Conservation (phyloP, 2,888 invertebrate genomes). For the Cryptus armator region DNA sequence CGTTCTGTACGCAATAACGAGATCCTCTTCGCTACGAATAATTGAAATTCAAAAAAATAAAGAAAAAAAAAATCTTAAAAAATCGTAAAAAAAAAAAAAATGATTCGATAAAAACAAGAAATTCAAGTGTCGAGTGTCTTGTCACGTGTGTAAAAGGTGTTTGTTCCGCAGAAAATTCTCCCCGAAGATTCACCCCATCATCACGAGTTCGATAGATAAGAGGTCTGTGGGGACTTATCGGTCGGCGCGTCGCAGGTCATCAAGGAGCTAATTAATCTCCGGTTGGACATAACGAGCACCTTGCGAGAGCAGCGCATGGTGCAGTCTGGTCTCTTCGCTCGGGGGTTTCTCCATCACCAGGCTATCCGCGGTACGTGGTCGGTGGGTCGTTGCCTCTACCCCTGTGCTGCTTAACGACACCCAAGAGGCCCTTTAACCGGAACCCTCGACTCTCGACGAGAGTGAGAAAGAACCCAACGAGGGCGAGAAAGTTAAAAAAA, state of each 20-base stretch:
- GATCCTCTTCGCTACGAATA: background rate
- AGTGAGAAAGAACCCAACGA: conserved; percentile 37
- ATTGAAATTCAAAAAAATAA: background rate
- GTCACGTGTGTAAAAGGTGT: conserved; percentile 1
- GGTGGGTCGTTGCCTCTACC: conserved; percentile 9
- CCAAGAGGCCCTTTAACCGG: conserved; percentile 64
- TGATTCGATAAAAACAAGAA: background rate
- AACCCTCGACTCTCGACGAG: conserved; percentile 37
- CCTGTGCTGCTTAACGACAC: conserved; percentile 65
- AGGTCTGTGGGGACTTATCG: conserved; percentile 18
- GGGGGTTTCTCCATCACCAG: conserved; percentile 16
- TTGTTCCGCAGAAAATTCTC: background rate
- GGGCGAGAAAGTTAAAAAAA: conserved; percentile 23
- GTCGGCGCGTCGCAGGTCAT: conserved; percentile 50
- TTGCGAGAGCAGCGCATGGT: conserved; percentile 14
- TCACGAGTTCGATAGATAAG: conserved; percentile 50
- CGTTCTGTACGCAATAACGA: background rate
- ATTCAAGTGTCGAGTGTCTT: conserved; percentile 1
- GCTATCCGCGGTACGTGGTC: conserved; percentile 28
- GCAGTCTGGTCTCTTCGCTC: background rate
- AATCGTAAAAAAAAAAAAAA: background rate
- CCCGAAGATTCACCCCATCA: background rate
- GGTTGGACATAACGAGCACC: conserved; percentile 65
- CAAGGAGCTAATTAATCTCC: conserved; percentile 71
- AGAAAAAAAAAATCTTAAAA: background rate